A percentile compares a stretch with the other conserved stretches of the same genome.
phyloP scores from a whole-genome alignment of 2,113 vertebrate genomes.

The Epinephelus moara region DNA sequence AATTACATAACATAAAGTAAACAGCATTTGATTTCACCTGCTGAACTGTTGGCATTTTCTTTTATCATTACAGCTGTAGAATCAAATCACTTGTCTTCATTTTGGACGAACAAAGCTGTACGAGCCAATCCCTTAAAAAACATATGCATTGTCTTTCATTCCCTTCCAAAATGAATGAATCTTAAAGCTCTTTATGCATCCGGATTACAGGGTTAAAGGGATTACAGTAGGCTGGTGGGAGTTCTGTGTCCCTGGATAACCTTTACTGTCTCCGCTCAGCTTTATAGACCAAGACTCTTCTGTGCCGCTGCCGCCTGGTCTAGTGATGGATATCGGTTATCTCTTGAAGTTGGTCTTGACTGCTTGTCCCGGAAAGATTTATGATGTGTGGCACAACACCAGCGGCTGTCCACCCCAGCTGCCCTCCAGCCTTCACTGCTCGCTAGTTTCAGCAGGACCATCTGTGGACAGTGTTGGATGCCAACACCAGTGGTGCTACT shows the following conservation, averaged over 20 bases:
- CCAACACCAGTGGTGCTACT: conserved; percentile 42
- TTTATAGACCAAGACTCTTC: conserved; percentile 12
- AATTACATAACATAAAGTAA: conserved; percentile 22
- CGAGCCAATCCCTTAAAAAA: background rate
- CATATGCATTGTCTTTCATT: background rate
- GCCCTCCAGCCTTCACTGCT: conserved; percentile 34
- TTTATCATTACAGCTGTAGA: background rate
- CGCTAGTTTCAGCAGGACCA: conserved; percentile 56
- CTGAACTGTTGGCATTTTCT: conserved; percentile 31
- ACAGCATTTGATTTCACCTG: conserved; percentile 9
- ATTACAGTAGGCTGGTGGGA: conserved; percentile 28
- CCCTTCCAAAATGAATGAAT: background rate
- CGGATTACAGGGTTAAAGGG: background rate
- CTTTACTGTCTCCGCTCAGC: conserved; percentile 25
- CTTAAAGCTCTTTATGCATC: background rate
- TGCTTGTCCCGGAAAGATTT: conserved; percentile 63
- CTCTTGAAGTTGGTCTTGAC: conserved; percentile 53
- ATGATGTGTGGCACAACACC: conserved; percentile 57
- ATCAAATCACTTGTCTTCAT: background rate
- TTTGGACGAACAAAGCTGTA: background rate
- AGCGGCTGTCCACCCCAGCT: conserved; percentile 44
- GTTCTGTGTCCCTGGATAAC: conserved; percentile 43
- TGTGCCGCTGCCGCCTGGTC: conserved; percentile 25
- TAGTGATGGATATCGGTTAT: conserved; percentile 42
- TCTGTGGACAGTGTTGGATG: conserved; percentile 55